These are phyloP conservation scores for Magallana angulata DNA, from an alignment of 1,140 invertebrate genomes.

Conservation along the genomic window DNA sequence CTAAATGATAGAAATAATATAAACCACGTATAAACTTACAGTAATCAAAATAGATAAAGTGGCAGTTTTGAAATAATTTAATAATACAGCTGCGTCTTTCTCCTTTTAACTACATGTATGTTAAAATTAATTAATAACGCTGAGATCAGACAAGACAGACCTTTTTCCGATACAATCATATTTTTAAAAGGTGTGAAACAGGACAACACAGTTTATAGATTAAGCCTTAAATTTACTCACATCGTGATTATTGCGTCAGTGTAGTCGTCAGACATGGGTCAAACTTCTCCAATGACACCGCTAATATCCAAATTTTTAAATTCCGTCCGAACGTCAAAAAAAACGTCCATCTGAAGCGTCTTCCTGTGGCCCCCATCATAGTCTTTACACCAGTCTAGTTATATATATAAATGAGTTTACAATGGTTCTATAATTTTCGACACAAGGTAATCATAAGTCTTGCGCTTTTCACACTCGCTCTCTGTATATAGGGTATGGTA, in stretches of 20 bases:
- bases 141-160: too few relatives aligned
- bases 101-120: too few relatives aligned
- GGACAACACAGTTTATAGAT: too few relatives aligned
- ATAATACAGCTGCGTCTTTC: too few relatives aligned
- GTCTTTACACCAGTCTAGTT: neutral
- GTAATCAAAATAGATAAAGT: too few relatives aligned
- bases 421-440: slow-evolving; percentile 12
- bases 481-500: neutral
- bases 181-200: neutral
- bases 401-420: slow-evolving; percentile 37
- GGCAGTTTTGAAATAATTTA: too few relatives aligned
- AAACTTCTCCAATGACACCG: neutral
- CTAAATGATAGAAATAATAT: too few relatives aligned
- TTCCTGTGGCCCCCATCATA: neutral
- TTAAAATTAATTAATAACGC: too few relatives aligned
- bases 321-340: slow-evolving; percentile 13
- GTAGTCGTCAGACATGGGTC: slow-evolving; percentile 5
- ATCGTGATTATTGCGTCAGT: slow-evolving; percentile 15
- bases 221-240: neutral
- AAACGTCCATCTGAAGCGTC: neutral
- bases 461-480: neutral
- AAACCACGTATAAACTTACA: too few relatives aligned
- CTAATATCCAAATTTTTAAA: neutral
- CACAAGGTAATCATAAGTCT: slow-evolving; percentile 19
- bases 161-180: neutral